Evolutionary conservation across 2,888 invertebrate species (phyloP), one percentile per base, ranked within the genome.

Genomic region (Cylloceria caligata): DNA sequence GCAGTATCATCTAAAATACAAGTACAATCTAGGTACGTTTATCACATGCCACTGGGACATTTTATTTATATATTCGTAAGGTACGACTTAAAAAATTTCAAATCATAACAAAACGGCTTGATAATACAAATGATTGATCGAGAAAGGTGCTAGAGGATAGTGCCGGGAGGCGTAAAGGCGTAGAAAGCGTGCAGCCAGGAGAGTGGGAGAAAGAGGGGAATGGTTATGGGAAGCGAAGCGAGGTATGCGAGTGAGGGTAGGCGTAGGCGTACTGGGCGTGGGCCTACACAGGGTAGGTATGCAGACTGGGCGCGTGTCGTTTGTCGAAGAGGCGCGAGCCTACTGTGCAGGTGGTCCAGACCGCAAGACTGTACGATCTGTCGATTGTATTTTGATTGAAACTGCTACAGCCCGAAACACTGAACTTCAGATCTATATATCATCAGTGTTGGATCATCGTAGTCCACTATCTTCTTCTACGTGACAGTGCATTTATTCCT

Each of bases 251-350:
- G 75, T 65, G 42, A 72, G 49, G 39, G 73, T 60, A 62, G 30
- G 39, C 69, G 79, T 79, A 57, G 64, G 65, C 52, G 42, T 73
- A 62, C 73, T 60, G 62, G 60, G 67, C 79, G 73, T 79, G 73
- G 73, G 73, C 73, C 72, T 67, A 42, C 49, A 57, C 57, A 80
- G 81, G 80, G 81, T 76, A 75, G 81, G 64, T 81, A 83, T 67
- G 80, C 76, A 80, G 73, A 80, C 79, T 79, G 79, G 79, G 79
- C 79, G 79, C 79, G 79, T 79, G 79, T 73, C 73, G 72, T 68
- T 67, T 52, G 68, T 68, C 64, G 62, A 68, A 47, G 77, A 73
- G 69, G 68, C 68, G 68, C 68, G 67, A 67, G 67, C 67, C 45
- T 21, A 36, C 68, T 52, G 68, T 49, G 49, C 68, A 68, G 68